Evolutionary conservation across 2,797 vertebrate species (phyloP).

Genomic region (Sebastes aleutianus): DNA sequence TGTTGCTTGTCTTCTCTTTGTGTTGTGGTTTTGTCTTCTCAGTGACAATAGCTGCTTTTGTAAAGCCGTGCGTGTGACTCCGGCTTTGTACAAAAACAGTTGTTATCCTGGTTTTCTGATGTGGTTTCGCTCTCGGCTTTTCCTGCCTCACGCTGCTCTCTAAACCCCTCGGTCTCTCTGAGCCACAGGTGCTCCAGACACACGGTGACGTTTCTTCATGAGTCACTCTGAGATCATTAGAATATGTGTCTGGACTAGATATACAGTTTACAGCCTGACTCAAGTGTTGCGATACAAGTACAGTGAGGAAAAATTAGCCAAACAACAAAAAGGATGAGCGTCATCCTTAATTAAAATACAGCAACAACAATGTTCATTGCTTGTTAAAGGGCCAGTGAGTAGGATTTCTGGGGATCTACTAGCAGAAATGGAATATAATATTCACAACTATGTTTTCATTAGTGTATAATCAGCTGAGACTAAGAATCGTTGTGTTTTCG

Average conservation of each 20-base stretch:
- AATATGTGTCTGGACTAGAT: background rate
- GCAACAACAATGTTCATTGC: background rate
- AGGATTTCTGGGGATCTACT: too few relatives aligned
- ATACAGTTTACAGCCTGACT: background rate
- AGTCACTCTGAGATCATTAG: slow-evolving; percentile 57
- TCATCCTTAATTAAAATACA: background rate
- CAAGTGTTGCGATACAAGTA: background rate
- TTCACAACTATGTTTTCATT: too few relatives aligned
- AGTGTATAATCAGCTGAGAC: too few relatives aligned
- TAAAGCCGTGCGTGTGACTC: slow-evolving; percentile 20
- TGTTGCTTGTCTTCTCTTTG: slow-evolving; percentile 9
- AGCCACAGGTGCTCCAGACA: slow-evolving; percentile 64
- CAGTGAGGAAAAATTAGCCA: background rate
- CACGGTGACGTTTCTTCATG: slow-evolving; percentile 29
- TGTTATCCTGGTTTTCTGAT: slow-evolving; percentile 44
- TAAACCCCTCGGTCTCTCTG: background rate
- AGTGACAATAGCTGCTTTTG: slow-evolving; percentile 33
- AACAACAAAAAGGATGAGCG: background rate
- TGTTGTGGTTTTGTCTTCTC: slow-evolving; percentile 40
- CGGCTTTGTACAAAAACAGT: slow-evolving; percentile 45
- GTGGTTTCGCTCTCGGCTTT: slow-evolving; percentile 42
- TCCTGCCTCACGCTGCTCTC: slow-evolving; percentile 13
- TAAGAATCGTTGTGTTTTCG: background rate
- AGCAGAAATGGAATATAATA: too few relatives aligned
- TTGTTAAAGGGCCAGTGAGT: background rate